These are phyloP conservation scores for Acleris emargana DNA, from an alignment of 2,888 invertebrate genomes.

Conservation along the genomic window DNA sequence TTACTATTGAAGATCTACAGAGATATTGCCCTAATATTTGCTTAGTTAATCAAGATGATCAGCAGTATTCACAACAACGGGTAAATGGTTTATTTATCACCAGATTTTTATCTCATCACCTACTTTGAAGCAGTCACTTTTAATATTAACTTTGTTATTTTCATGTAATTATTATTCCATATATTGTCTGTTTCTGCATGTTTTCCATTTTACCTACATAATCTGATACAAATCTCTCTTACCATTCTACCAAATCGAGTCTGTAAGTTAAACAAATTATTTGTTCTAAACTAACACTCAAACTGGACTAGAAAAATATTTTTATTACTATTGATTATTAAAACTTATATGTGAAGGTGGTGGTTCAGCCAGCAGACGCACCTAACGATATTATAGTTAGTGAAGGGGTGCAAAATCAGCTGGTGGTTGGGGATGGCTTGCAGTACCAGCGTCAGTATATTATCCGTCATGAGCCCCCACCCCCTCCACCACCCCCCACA, in stretches of 20 bases:
- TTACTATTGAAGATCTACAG: constrained; percentile 84
- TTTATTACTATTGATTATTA: no score
- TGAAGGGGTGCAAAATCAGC: constrained; percentile 71
- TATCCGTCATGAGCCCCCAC: constrained; percentile 73
- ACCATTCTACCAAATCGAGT: no score
- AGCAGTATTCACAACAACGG: constrained; percentile 78
- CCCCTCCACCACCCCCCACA: constrained; percentile 58
- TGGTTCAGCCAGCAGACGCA: constrained; percentile 80
- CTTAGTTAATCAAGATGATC: constrained; percentile 80
- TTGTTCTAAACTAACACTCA: no score
- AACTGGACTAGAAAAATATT: no score
- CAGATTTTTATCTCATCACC: no score
- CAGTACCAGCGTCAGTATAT: constrained; percentile 79
- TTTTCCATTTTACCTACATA: no score
- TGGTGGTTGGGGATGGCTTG: constrained; percentile 75
- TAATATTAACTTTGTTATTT: no score
- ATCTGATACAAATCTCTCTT: no score
- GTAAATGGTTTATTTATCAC: constrained; percentile 47
- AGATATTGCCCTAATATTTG: constrained; percentile 86
- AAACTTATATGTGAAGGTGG: constrained; percentile 59
- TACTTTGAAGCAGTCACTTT: no score
- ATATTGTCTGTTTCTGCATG: no score
- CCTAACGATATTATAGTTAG: constrained; percentile 83
- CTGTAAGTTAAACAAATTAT: no score
- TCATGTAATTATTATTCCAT: no score